Evolutionary conservation across 2,888 invertebrate species (phyloP).

Genomic region (Anthrax anthrax): DNA sequence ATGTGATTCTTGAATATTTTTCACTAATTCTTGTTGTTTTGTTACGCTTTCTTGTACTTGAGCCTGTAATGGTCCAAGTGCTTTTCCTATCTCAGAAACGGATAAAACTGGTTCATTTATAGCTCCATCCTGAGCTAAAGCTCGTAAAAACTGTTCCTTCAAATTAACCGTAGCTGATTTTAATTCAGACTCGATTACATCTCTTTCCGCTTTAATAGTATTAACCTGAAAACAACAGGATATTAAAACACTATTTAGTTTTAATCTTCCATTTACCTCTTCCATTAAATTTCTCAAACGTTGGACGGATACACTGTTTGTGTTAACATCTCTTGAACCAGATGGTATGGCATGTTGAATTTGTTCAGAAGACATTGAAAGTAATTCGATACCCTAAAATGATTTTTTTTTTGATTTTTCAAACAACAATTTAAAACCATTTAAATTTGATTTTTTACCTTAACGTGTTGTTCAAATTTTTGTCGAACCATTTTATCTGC

Average conservation of each 20-base stretch:
- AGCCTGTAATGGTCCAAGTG: conserved; percentile 62
- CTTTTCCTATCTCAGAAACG: conserved; percentile 53
- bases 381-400: conserved; percentile 58
- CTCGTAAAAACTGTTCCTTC: conserved; percentile 62
- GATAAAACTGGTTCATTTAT: conserved; percentile 64
- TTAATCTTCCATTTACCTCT: conserved; percentile 35
- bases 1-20: conserved; percentile 47
- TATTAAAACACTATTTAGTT: too few species aligned
- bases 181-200: conserved; percentile 74
- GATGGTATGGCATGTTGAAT: conserved; percentile 57
- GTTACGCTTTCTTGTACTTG: conserved; percentile 62
- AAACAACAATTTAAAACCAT: not conserved
- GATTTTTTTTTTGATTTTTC: not conserved
- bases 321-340: conserved; percentile 39
- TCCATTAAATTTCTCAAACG: conserved; percentile 66
- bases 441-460: conserved; percentile 20
- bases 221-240: conserved; percentile 47
- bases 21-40: conserved; percentile 54
- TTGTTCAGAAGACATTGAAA: conserved; percentile 59
- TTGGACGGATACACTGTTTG: conserved; percentile 45
- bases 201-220: conserved; percentile 74
- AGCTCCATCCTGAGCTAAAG: conserved; percentile 60
- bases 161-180: conserved; percentile 68
- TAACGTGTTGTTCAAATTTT: conserved; percentile 63
- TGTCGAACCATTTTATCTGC: conserved; percentile 73